Percentiles rank a stretch among this genome's conserved stretches.
Conservation (phyloP, 2,113 vertebrate genomes). For the Pygathrix nemaeus region DNA sequence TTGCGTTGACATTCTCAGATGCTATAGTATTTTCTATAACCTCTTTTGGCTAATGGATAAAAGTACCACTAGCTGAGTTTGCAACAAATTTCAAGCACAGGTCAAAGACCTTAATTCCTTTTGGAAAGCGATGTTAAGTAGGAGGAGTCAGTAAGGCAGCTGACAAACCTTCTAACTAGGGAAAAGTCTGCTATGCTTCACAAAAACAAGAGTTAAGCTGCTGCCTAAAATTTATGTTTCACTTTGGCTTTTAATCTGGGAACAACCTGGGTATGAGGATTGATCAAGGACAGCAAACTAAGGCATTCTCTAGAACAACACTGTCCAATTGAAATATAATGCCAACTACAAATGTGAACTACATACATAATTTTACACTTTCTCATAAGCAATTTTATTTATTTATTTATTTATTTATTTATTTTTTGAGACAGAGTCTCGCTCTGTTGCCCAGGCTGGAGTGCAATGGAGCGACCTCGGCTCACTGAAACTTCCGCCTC, state of each 20-base stretch:
- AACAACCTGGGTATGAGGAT: not conserved
- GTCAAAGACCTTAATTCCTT: slow-evolving; percentile 45
- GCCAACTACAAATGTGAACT: not conserved
- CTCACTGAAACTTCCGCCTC: not conserved
- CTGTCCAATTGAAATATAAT: not conserved
- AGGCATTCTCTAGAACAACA: not conserved
- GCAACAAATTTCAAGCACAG: slow-evolving; percentile 39
- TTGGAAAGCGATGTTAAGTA: not conserved
- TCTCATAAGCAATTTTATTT: not conserved
- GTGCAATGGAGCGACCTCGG: not conserved
- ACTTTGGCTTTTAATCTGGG: not conserved
- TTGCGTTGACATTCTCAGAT: not conserved
- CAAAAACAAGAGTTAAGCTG: not conserved
- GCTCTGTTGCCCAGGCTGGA: not conserved
- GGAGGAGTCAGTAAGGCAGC: not conserved
- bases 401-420: no score
- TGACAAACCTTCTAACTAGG: not conserved
- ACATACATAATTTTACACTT: not conserved
- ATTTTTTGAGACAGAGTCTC: not conserved
- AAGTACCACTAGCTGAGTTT: slow-evolving; percentile 18
- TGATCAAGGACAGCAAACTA: not conserved
- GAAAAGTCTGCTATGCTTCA: not conserved
- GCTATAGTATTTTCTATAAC: not conserved
- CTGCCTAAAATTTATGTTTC: not conserved
- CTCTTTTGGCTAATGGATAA: slow-evolving; percentile 3